phyloP scores from a whole-genome alignment of 2,113 vertebrate species.

The Dascyllus trimaculatus region DNA sequence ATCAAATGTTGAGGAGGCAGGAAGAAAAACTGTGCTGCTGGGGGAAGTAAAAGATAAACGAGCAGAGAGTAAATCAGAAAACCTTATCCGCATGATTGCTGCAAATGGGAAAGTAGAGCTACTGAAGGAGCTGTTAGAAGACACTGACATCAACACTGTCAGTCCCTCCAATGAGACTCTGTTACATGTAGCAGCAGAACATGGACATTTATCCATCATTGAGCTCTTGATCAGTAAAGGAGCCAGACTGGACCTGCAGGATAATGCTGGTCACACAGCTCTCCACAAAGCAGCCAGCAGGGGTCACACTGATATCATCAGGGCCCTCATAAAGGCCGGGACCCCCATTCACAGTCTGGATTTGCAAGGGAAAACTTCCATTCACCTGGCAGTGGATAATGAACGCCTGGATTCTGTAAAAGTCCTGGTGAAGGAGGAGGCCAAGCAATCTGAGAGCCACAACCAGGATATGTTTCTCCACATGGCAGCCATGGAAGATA shows the following conservation, averaged over 20 bases:
- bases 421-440: conserved; percentile 81
- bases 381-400: conserved; percentile 80
- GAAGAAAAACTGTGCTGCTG: background rate
- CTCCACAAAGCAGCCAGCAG: conserved; percentile 84
- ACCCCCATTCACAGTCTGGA: conserved; percentile 78
- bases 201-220: conserved; percentile 68
- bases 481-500: conserved; percentile 77
- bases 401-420: conserved; percentile 67
- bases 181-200: conserved; percentile 82
- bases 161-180: conserved; percentile 78
- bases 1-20: conserved; percentile 20
- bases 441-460: conserved; percentile 62
- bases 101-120: conserved; percentile 71
- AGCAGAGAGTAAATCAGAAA: conserved; percentile 20
- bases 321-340: conserved; percentile 68
- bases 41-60: conserved; percentile 41
- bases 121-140: conserved; percentile 70
- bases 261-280: conserved; percentile 79
- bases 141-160: conserved; percentile 57
- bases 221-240: conserved; percentile 83
- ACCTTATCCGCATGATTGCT: conserved; percentile 64
- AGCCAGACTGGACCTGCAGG: conserved; percentile 76
- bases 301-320: conserved; percentile 65
- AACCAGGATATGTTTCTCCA: conserved; percentile 81
- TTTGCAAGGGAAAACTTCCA: conserved; percentile 66